A percentile compares a stretch with the other conserved stretches of the same genome.
Evolutionary conservation across 2,113 vertebrate species (phyloP).

Genomic region (Panthera leo): DNA sequence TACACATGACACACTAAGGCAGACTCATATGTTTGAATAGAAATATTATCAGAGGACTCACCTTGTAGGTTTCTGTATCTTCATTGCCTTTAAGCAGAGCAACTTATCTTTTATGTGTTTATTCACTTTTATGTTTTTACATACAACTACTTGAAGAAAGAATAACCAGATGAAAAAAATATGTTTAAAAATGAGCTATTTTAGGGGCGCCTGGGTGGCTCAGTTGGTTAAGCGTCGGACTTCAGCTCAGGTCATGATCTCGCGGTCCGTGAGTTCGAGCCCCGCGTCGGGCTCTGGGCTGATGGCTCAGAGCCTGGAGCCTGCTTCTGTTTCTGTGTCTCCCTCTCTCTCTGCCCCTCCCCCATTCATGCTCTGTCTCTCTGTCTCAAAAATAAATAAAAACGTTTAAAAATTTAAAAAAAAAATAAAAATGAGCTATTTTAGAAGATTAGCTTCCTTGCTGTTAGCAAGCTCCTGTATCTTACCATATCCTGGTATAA

Average conservation of each 20-base stretch:
- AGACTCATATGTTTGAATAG: not conserved
- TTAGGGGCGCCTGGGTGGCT: not conserved
- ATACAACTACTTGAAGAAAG: not conserved
- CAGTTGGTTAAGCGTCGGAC: too few species aligned
- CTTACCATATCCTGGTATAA: not conserved
- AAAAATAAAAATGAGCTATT: not conserved
- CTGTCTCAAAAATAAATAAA: too few species aligned
- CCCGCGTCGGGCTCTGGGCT: too few species aligned
- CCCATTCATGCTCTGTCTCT: too few species aligned
- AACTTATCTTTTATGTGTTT: not conserved
- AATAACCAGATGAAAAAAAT: not conserved
- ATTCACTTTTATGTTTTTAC: not conserved
- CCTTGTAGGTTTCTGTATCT: not conserved
- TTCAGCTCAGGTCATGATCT: too few species aligned
- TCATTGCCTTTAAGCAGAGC: not conserved
- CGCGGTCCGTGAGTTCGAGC: too few species aligned
- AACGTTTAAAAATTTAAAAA: not conserved
- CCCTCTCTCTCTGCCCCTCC: too few species aligned
- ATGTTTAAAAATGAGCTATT: not conserved
- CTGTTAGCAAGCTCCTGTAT: not conserved
- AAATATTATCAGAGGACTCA: not conserved
- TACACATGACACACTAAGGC: not conserved
- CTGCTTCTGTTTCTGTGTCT: too few species aligned
- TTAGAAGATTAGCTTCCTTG: not conserved
- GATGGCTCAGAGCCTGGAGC: too few species aligned